phyloP scores from a whole-genome alignment of 2,888 invertebrate genomes.

The Tinea trinotella region DNA sequence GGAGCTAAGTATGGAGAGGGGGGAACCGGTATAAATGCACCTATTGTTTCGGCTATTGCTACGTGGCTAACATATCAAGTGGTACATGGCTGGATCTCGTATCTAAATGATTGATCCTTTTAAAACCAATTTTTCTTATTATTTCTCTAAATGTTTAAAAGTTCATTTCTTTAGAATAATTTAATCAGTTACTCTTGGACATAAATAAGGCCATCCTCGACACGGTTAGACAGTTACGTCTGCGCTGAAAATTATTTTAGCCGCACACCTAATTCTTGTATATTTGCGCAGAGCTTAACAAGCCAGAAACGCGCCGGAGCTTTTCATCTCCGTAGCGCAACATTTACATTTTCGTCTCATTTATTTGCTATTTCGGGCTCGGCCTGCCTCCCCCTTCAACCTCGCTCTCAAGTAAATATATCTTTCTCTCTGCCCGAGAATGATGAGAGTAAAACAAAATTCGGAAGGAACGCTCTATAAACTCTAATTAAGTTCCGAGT shows the following conservation, averaged over 20 bases:
- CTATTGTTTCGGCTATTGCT: conserved; percentile 29
- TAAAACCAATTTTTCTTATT: conserved; percentile 21
- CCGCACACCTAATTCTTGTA: conserved; percentile 66
- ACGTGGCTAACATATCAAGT: conserved; percentile 32
- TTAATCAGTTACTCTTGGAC: background rate
- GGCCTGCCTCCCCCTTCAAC: conserved; percentile 32
- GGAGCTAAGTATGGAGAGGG: background rate
- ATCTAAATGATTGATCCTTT: conserved; percentile 25
- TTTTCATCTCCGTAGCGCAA: conserved; percentile 72
- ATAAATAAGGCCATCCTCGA: background rate
- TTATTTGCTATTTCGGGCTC: conserved; percentile 72
- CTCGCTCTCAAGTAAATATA: conserved; percentile 63
- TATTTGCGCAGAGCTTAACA: conserved; percentile 70
- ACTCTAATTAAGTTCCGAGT: conserved; percentile 71
- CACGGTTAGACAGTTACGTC: conserved; percentile 36
- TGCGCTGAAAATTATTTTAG: conserved; percentile 65
- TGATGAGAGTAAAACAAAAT: conserved; percentile 60
- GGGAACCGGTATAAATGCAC: conserved; percentile 25
- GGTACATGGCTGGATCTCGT: conserved; percentile 18
- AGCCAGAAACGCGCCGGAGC: conserved; percentile 60
- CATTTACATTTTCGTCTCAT: conserved; percentile 74
- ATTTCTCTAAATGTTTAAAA: background rate
- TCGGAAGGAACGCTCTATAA: conserved; percentile 71
- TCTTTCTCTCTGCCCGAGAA: conserved; percentile 61
- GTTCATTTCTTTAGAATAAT: background rate